phyloP scores from a whole-genome alignment of 1,140 invertebrate species.

The Bombus soroeensis region DNA sequence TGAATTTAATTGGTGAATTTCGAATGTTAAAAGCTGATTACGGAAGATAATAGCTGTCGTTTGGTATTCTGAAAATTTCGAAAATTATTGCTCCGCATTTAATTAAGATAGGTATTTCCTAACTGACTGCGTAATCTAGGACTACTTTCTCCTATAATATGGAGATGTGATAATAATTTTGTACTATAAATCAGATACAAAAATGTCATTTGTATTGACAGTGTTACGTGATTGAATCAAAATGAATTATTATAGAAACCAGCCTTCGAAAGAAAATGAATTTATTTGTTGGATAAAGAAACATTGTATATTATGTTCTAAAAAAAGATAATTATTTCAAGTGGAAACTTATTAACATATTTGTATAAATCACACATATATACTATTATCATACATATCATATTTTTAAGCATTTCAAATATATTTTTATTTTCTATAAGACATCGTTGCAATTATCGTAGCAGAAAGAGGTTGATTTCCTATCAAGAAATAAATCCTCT shows the following conservation, averaged over 20 bases:
- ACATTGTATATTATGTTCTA: not conserved
- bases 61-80: not conserved
- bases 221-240: too few species aligned
- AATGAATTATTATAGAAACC: not conserved
- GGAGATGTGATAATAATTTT: not conserved
- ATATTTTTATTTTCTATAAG: too few species aligned
- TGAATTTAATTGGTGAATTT: not conserved
- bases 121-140: not conserved
- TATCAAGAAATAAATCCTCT: too few species aligned
- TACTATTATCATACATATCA: too few species aligned
- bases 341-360: too few species aligned
- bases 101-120: not conserved
- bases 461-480: too few species aligned
- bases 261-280: not conserved
- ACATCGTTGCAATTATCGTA: too few species aligned
- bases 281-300: not conserved
- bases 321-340: not conserved
- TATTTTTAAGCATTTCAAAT: too few species aligned
- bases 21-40: not conserved
- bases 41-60: not conserved
- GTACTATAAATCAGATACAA: too few species aligned
- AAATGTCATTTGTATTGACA: not conserved
- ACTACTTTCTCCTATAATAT: not conserved
- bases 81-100: not conserved
- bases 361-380: too few species aligned